Conservation (phyloP, 92 coral and sea anemone genomes). For the Galaxea fascicularis region DNA sequence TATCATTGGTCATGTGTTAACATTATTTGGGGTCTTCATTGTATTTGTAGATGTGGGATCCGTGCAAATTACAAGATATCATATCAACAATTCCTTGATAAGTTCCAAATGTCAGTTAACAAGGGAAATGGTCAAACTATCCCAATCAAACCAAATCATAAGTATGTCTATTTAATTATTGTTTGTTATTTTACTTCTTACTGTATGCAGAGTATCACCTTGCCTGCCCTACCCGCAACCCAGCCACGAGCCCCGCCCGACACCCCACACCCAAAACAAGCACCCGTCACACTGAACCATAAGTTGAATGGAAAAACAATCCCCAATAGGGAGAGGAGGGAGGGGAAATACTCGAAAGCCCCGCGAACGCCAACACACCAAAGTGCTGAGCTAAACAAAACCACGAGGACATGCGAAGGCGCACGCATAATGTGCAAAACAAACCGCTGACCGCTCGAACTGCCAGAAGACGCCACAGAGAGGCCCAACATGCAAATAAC, state of each 20-base stretch:
- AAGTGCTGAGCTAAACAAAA: too few relatives aligned
- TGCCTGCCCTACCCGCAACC: not conserved
- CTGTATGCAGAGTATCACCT: not conserved
- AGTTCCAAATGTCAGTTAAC: constrained; percentile 83
- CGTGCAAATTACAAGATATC: constrained; percentile 91
- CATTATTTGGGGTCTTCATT: not conserved
- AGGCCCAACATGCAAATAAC: too few relatives aligned
- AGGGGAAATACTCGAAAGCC: too few relatives aligned
- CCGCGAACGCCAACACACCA: too few relatives aligned
- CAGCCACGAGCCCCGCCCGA: too few relatives aligned
- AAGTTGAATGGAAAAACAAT: too few relatives aligned
- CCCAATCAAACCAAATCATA: constrained; percentile 82
- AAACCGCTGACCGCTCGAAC: too few relatives aligned
- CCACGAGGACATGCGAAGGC: too few relatives aligned
- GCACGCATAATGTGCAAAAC: too few relatives aligned
- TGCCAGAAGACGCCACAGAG: too few relatives aligned
- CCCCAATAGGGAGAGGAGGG: too few relatives aligned
- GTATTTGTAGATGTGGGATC: constrained; percentile 84
- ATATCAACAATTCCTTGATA: constrained; percentile 91
- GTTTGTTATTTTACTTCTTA: not conserved
- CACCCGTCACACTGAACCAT: not conserved
- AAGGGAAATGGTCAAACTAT: constrained; percentile 86
- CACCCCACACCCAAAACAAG: too few relatives aligned
- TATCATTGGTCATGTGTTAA: not conserved
- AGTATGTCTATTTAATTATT: constrained; percentile 47